A percentile compares a stretch with the other conserved stretches of the same genome.
Evolutionary conservation across 2,797 vertebrate genomes (phyloP).

Genomic region (Xiphophorus birchmanni): DNA sequence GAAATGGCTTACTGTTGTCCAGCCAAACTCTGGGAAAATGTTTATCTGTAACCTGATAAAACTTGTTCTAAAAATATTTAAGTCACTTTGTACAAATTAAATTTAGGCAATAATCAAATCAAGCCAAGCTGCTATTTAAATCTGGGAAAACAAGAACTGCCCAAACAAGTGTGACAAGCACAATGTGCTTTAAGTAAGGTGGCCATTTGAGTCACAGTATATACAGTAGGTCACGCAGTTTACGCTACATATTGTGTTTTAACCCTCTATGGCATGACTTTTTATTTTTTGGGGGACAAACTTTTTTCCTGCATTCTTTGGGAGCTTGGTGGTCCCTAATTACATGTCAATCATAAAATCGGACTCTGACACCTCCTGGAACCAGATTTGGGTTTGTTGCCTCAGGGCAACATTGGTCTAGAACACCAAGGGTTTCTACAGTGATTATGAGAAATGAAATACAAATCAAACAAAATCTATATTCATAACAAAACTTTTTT

Average conservation of each 20-base stretch:
- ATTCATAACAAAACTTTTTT: too few relatives aligned
- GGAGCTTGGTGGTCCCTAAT: too few relatives aligned
- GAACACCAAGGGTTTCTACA: too few relatives aligned
- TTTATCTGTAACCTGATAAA: neutral
- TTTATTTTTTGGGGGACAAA: too few relatives aligned
- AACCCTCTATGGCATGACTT: too few relatives aligned
- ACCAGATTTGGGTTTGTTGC: too few relatives aligned
- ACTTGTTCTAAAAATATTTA: neutral
- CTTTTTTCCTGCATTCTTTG: too few relatives aligned
- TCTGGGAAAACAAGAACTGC: neutral
- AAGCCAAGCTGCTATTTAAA: constrained; percentile 6
- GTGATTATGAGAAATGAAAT: too few relatives aligned
- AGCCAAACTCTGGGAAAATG: neutral
- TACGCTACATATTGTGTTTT: neutral
- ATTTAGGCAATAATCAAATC: constrained; percentile 9
- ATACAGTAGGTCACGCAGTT: neutral
- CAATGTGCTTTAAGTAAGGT: neutral
- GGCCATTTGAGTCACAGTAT: neutral
- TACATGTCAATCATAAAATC: too few relatives aligned
- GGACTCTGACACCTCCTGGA: too few relatives aligned
- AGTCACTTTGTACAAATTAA: neutral
- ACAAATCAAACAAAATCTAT: too few relatives aligned
- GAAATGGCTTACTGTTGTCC: neutral
- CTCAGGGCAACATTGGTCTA: too few relatives aligned
- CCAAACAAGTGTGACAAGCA: neutral